Evolutionary conservation across 2,888 invertebrate species (phyloP).

Genomic region (Pseudeuparius sepicola): DNA sequence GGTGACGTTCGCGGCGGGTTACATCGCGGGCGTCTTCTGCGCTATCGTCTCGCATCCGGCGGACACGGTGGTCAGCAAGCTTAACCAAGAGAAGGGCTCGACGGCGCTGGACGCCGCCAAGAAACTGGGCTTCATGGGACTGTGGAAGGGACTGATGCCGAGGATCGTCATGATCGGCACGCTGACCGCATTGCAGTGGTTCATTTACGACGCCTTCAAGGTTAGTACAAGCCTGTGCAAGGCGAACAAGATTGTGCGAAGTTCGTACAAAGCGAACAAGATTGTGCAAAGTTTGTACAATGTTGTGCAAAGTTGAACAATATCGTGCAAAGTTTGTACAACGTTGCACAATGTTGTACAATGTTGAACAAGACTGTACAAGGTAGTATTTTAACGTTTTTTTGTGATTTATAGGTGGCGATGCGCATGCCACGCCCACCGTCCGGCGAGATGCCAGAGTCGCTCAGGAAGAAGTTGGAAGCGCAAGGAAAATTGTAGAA

Average conservation of each 20-base stretch:
- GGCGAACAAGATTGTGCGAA: no score
- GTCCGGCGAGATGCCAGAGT: constrained; percentile 93
- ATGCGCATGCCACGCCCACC: constrained; percentile 88
- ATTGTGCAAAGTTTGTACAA: no score
- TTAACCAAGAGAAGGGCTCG: constrained; percentile 85
- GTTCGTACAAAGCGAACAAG: no score
- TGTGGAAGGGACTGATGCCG: constrained; percentile 86
- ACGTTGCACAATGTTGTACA: no score
- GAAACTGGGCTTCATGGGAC: constrained; percentile 61
- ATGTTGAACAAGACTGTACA: no score
- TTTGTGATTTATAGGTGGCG: constrained; percentile 44
- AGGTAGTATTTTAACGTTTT: no score
- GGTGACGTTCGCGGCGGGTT: constrained; percentile 87
- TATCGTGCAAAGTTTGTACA: no score
- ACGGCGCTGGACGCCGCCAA: constrained; percentile 64
- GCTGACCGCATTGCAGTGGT: constrained; percentile 92
- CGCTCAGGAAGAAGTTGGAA: constrained; percentile 63
- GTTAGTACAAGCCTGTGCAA: no score
- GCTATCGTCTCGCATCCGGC: constrained; percentile 98
- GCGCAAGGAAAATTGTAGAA: no score
- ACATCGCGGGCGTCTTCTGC: constrained; percentile 99
- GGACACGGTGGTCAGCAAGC: constrained; percentile 93
- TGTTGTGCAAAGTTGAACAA: no score
- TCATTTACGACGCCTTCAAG: constrained; percentile 87
- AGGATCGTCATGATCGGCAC: constrained; percentile 98